These are phyloP conservation scores for Grammomys surdaster DNA, from an alignment of 2,113 vertebrate species.

Conservation along the genomic window DNA sequence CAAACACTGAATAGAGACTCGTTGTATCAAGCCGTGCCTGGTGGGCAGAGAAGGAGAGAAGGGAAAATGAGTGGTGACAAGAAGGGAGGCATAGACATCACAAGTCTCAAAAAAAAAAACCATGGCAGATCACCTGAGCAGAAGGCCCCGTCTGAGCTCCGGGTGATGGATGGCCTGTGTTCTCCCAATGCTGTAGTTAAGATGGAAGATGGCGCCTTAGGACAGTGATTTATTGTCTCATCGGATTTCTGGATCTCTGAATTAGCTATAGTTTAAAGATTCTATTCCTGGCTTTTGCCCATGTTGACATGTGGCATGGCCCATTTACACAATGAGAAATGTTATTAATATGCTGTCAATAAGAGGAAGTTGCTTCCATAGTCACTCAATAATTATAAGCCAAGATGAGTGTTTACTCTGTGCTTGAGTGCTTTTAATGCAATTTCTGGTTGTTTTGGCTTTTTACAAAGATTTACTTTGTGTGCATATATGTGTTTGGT, in stretches of 20 bases:
- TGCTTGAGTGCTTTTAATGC: neutral
- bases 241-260: neutral
- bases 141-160: neutral
- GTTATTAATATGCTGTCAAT: neutral
- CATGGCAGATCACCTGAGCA: neutral
- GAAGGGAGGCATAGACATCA: neutral
- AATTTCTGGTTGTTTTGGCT: neutral
- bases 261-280: neutral
- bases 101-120: neutral
- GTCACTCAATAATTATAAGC: neutral
- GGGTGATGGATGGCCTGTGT: neutral
- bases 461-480: neutral
- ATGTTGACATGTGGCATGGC: neutral
- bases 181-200: neutral
- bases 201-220: neutral
- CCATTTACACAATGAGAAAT: neutral
- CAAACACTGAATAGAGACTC: neutral
- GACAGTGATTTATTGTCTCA: neutral
- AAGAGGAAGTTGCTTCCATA: neutral
- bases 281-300: neutral
- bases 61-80: neutral
- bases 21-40: neutral
- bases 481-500: neutral
- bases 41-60: neutral
- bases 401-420: neutral